Evolutionary conservation across 2,113 vertebrate species (phyloP).

Genomic region (Excalfactoria chinensis): DNA sequence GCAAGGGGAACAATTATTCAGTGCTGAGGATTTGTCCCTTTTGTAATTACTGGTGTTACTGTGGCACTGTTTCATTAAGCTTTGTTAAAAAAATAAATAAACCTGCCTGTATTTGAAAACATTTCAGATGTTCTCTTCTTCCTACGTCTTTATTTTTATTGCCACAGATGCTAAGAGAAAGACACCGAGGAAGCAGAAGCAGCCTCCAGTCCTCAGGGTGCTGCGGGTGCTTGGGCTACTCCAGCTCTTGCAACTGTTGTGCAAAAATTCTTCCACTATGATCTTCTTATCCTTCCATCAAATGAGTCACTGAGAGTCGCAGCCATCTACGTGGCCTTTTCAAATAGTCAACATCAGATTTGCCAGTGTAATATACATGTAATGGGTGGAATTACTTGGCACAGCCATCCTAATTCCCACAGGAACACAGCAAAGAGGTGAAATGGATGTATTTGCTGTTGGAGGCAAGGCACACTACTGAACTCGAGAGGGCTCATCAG

Average conservation of each 20-base stretch:
- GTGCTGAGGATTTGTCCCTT: not conserved
- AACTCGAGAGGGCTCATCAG: not conserved
- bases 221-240: not conserved
- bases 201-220: not conserved
- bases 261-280: not conserved
- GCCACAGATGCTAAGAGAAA: not conserved
- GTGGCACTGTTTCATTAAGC: not conserved
- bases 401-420: not conserved
- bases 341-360: not conserved
- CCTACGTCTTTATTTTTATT: not conserved
- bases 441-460: not conserved
- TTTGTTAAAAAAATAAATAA: not conserved
- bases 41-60: not conserved
- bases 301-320: not conserved
- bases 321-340: not conserved
- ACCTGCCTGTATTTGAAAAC: not conserved
- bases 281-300: not conserved
- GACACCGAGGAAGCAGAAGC: not conserved
- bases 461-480: too few relatives aligned
- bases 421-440: not conserved
- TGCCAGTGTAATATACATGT: not conserved
- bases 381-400: not conserved
- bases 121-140: not conserved
- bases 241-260: not conserved
- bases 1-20: constrained; percentile 32